A percentile compares a stretch with the other conserved stretches of the same genome.
Conservation (phyloP, 2,113 vertebrate genomes). For the Dromas ardeola region DNA sequence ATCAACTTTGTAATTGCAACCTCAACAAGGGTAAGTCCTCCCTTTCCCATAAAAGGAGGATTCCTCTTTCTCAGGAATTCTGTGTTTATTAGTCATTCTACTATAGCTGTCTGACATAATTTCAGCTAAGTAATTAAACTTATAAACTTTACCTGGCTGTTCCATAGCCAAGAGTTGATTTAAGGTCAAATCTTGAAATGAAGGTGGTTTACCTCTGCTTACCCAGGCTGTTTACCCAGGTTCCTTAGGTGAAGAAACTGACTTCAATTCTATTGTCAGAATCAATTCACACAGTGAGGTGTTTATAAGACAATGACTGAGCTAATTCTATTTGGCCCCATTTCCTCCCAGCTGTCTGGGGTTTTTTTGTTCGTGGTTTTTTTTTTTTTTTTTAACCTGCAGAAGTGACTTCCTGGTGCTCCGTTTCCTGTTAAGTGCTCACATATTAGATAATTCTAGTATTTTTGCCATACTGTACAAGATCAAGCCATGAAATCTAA, state of each 20-base stretch:
- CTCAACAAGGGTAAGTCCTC: not conserved
- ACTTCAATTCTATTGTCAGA: not conserved
- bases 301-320: not conserved
- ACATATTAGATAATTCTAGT: not conserved
- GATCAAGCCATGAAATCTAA: not conserved
- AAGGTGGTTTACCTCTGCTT: not conserved
- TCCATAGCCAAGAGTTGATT: not conserved
- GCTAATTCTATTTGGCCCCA: not conserved
- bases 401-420: not conserved
- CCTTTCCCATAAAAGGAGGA: not conserved
- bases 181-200: not conserved
- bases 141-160: not conserved
- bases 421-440: not conserved
- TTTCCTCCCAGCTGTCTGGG: not conserved
- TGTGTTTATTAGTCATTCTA: not conserved
- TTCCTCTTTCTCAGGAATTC: not conserved
- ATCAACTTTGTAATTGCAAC: not conserved
- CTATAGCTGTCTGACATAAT: not conserved
- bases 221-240: not conserved
- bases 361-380: no score
- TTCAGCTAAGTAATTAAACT: not conserved
- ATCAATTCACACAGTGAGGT: not conserved
- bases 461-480: not conserved
- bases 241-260: not conserved
- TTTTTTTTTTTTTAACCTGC: not conserved